Conservation (phyloP, 2,113 vertebrate genomes). For the Cisticola juncidis region DNA sequence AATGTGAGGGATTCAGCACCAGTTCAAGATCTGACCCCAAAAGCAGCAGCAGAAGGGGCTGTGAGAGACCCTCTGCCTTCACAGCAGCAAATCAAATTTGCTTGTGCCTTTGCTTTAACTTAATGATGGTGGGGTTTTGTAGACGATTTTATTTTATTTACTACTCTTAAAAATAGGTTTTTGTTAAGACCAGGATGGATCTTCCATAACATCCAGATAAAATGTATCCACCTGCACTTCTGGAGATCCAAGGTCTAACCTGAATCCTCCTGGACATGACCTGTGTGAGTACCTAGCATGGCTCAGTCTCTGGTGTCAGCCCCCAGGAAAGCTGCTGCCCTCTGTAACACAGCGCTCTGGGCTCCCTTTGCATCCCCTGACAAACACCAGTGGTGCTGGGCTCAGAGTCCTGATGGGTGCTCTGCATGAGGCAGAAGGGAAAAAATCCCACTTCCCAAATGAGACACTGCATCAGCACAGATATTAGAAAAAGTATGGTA, state of each 20-base stretch:
- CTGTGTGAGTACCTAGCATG: neutral
- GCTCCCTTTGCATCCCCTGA: neutral
- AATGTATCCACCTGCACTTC: neutral
- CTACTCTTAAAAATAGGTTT: neutral
- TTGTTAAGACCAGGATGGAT: neutral
- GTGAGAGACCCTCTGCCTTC: neutral
- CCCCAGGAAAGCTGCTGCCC: neutral
- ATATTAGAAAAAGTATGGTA: neutral
- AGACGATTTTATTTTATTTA: neutral
- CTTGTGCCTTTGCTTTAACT: neutral
- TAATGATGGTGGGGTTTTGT: neutral
- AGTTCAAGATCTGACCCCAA: neutral
- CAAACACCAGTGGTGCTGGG: neutral
- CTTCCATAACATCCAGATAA: neutral
- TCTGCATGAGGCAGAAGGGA: neutral
- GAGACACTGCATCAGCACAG: neutral
- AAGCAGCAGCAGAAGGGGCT: neutral
- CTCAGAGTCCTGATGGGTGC: neutral
- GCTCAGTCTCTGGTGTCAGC: neutral
- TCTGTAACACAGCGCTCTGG: neutral
- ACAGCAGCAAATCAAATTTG: neutral
- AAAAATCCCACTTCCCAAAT: neutral
- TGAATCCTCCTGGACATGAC: neutral
- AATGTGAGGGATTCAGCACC: neutral
- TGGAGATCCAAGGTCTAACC: neutral